A percentile compares a stretch with the other conserved stretches of the same genome.
These are phyloP conservation scores for Lasiurus cinereus DNA, from an alignment of 2,113 vertebrate genomes.

Conservation along the genomic window DNA sequence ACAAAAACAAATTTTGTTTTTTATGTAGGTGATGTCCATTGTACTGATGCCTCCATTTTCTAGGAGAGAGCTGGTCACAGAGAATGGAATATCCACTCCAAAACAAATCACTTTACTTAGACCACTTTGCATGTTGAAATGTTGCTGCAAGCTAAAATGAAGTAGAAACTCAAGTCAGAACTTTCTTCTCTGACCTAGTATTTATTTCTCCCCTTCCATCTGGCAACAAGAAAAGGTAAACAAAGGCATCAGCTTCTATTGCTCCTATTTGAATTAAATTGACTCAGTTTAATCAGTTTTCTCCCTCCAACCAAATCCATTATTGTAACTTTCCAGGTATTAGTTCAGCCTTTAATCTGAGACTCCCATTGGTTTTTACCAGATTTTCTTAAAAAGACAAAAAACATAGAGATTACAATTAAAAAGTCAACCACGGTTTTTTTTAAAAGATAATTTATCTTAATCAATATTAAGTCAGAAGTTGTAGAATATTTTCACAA, in stretches of 20 bases:
- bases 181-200: conserved; percentile 58
- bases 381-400: conserved; percentile 21
- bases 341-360: conserved; percentile 74
- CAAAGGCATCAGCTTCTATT: conserved; percentile 81
- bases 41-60: neutral
- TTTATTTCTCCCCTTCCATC: conserved; percentile 81
- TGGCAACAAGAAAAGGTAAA: conserved; percentile 83
- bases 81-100: neutral
- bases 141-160: neutral
- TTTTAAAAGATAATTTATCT: neutral
- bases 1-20: neutral
- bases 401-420: conserved; percentile 27
- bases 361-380: conserved; percentile 42
- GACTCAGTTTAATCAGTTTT: conserved; percentile 83
- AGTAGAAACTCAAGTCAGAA: conserved; percentile 56
- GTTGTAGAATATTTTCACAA: neutral
- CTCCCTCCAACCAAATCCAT: conserved; percentile 59
- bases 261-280: conserved; percentile 84
- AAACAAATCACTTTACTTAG: conserved; percentile 17
- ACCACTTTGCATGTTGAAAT: conserved; percentile 30
- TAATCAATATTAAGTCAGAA: neutral
- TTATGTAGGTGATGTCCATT: neutral
- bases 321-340: conserved; percentile 75
- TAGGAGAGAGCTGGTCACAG: neutral
- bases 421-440: neutral